These are phyloP conservation scores for Bombus turneri DNA, from an alignment of 1,140 invertebrate genomes.

Conservation along the genomic window DNA sequence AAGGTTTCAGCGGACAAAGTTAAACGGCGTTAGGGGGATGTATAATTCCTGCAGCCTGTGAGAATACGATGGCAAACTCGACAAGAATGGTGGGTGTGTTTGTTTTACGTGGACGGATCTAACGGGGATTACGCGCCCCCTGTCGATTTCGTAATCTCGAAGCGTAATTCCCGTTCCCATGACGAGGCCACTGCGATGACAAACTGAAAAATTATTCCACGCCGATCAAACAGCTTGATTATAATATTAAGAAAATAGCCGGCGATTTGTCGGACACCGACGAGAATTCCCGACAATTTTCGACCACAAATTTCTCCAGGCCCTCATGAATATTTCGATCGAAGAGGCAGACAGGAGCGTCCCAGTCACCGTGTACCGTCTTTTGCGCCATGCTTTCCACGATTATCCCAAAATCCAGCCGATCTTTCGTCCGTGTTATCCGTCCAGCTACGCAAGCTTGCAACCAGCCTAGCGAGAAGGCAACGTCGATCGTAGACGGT, in stretches of 20 bases:
- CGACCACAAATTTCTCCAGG: constrained; percentile 10
- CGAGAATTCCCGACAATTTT: constrained; percentile 27
- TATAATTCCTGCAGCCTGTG: constrained; percentile 56
- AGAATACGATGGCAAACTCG: constrained; percentile 62
- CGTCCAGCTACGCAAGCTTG: too few species aligned
- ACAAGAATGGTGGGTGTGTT: constrained; percentile 70
- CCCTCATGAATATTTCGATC: constrained; percentile 33
- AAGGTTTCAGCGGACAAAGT: neutral
- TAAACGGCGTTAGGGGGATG: constrained; percentile 13
- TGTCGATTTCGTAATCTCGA: neutral
- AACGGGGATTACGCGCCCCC: constrained; percentile 69
- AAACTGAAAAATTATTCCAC: constrained; percentile 39
- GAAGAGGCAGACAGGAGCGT: neutral
- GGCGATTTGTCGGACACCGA: constrained; percentile 23
- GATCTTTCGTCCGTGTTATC: too few species aligned
- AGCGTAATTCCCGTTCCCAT: neutral
- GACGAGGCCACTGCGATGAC: neutral
- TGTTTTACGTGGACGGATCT: constrained; percentile 78
- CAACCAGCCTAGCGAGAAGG: too few species aligned
- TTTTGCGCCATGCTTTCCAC: neutral
- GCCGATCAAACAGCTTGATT: constrained; percentile 9
- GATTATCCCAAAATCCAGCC: neutral
- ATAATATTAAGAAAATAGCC: constrained; percentile 29
- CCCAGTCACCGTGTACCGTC: too few species aligned
- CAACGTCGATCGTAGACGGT: neutral